These are phyloP conservation scores for Gallinago paraguaiae DNA, from an alignment of 2,113 vertebrate species.

Conservation along the genomic window DNA sequence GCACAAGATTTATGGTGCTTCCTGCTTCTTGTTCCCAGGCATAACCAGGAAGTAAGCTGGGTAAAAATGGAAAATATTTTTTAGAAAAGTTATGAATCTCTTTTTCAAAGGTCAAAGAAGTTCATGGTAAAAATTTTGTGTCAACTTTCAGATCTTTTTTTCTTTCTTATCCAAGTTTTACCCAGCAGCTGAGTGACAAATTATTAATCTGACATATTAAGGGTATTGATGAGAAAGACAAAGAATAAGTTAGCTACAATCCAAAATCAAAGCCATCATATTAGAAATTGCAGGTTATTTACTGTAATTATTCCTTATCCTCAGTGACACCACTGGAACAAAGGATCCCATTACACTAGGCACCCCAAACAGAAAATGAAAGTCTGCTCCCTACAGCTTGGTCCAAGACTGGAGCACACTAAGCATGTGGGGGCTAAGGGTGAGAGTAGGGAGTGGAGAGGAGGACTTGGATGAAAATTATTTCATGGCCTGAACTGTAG, in stretches of 20 bases:
- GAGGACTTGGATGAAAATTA: background rate
- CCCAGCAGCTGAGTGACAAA: background rate
- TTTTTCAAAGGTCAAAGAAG: constrained; percentile 37
- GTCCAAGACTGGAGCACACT: background rate
- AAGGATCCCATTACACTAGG: background rate
- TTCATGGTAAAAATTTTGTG: background rate
- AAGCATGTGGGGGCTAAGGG: fast-evolving
- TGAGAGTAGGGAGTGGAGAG: background rate
- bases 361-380: background rate
- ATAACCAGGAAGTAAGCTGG: constrained; percentile 41
- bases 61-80: constrained; percentile 56
- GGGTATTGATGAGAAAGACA: background rate
- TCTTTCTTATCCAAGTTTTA: background rate
- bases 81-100: constrained; percentile 8
- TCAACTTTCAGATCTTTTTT: background rate
- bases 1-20: constrained; percentile 54
- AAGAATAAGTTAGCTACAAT: background rate
- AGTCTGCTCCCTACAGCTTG: background rate
- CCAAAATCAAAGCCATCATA: background rate
- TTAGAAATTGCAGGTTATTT: background rate
- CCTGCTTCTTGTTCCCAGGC: constrained; percentile 59
- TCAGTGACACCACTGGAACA: background rate
- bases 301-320: background rate
- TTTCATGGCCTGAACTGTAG: background rate
- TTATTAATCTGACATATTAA: background rate